Evolutionary conservation across 2,113 vertebrate species (phyloP).

Genomic region (Potamarius usumacintae): DNA sequence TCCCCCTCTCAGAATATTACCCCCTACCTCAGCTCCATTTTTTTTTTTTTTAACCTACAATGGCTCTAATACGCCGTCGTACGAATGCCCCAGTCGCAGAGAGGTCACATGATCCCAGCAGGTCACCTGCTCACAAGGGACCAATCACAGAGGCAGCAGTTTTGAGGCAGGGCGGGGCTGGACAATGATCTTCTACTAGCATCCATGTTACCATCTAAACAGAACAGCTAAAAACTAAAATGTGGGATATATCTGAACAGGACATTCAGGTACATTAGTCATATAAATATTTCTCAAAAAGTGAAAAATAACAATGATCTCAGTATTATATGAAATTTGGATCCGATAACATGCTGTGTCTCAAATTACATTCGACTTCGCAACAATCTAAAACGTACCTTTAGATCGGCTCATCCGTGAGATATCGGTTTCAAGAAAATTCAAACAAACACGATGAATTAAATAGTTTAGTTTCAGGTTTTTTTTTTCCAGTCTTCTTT

Average conservation of each 20-base stretch:
- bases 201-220: background rate
- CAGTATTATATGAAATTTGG: background rate
- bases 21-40: too few relatives aligned
- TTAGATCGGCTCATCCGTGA: background rate
- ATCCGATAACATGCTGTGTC: background rate
- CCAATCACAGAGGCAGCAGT: constrained; percentile 45
- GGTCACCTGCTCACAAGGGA: constrained; percentile 39
- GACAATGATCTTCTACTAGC: background rate
- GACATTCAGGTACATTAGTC: background rate
- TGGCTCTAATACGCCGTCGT: too few relatives aligned
- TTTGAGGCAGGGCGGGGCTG: constrained; percentile 18
- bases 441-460: background rate
- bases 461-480: too few relatives aligned
- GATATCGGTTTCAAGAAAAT: background rate
- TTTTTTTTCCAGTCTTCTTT: background rate
- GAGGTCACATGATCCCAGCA: constrained; percentile 54
- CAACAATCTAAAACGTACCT: background rate
- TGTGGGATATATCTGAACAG: background rate
- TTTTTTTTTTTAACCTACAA: too few relatives aligned
- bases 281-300: background rate
- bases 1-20: too few relatives aligned
- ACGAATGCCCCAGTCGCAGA: constrained; percentile 14
- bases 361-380: background rate
- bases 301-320: background rate
- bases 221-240: background rate